A percentile compares a stretch with the other conserved stretches of the same genome.
phyloP scores from a whole-genome alignment of 2,797 vertebrate species.

The Myiotriccus ornatus region DNA sequence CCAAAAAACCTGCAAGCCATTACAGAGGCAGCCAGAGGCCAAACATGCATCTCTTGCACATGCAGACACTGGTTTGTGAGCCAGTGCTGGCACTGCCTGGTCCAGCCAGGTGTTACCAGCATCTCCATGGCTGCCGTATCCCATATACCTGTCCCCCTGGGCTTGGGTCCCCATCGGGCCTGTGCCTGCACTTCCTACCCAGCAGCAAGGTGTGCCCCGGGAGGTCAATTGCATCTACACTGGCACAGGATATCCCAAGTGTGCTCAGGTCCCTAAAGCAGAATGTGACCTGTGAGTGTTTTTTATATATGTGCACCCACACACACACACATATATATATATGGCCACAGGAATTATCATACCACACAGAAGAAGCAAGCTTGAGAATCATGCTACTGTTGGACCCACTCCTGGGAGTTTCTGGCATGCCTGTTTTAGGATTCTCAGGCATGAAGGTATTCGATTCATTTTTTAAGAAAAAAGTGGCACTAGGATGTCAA shows the following conservation, averaged over 20 bases:
- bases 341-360: neutral
- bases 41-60: rapidly evolving
- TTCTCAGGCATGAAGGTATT: neutral
- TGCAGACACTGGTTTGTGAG: rapidly evolving
- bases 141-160: rapidly evolving
- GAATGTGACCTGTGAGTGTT: neutral
- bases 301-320: neutral
- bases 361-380: rapidly evolving
- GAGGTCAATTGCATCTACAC: neutral
- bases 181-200: neutral
- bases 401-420: neutral
- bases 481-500: neutral
- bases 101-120: neutral
- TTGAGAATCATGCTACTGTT: neutral
- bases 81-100: neutral
- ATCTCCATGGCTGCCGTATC: neutral
- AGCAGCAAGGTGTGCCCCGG: neutral
- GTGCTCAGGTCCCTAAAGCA: neutral
- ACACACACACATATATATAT: rapidly evolving
- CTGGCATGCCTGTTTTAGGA: neutral
- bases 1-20: neutral
- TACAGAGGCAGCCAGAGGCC: neutral
- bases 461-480: neutral
- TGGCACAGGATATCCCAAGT: neutral
- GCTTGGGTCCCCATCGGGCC: rapidly evolving